phyloP scores from a whole-genome alignment of 1,140 invertebrate species.

The Temnothorax curvispinosus region DNA sequence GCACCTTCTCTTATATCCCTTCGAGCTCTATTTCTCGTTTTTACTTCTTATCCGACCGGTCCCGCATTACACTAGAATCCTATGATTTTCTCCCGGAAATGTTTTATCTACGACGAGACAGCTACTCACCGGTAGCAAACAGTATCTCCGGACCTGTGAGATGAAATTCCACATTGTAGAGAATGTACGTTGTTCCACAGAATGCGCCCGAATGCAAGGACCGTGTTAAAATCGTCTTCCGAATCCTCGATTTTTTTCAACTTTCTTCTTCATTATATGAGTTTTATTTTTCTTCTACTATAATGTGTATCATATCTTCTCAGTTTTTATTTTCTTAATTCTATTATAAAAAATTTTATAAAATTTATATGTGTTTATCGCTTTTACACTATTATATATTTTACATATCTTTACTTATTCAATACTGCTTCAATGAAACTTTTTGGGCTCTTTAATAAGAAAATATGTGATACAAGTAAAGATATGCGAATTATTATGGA shows the following conservation, averaged over 20 bases:
- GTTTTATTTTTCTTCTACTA: not conserved
- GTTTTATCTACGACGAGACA: not conserved
- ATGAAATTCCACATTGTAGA: slow-evolving; percentile 9
- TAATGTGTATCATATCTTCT: not conserved
- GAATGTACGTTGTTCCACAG: not conserved
- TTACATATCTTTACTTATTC: not conserved
- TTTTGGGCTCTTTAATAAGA: not conserved
- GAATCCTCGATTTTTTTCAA: slow-evolving; percentile 1
- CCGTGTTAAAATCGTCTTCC: not conserved
- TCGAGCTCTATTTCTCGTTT: not conserved
- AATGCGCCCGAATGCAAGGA: not conserved
- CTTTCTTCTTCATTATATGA: slow-evolving; percentile 7
- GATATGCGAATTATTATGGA: not conserved
- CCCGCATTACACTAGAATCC: not conserved
- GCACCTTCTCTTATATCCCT: not conserved
- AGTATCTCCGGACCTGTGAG: not conserved
- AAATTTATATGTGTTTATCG: not conserved
- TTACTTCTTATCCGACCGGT: not conserved
- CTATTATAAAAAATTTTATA: not conserved
- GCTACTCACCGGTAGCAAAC: not conserved
- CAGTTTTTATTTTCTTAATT: not conserved
- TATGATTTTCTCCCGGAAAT: slow-evolving; percentile 7
- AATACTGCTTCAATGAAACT: not conserved
- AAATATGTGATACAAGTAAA: not conserved
- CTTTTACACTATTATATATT: not conserved